Conservation (phyloP, 1,140 invertebrate genomes). For the Drosophila virilis region DNA sequence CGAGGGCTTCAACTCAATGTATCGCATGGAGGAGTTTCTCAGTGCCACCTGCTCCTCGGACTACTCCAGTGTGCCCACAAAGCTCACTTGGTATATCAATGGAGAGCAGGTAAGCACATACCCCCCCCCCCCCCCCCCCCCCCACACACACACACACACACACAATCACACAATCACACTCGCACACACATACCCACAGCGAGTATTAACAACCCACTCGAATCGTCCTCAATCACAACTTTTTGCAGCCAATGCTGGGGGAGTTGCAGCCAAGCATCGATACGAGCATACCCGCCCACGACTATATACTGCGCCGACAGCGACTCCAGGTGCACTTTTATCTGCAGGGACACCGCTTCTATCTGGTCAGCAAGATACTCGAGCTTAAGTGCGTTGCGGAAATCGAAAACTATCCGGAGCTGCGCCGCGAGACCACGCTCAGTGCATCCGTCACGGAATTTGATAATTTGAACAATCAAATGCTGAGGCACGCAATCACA, state of each 20-base stretch:
- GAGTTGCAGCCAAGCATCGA: slow-evolving; percentile 76
- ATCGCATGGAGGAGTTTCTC: slow-evolving; percentile 86
- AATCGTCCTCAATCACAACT: not conserved
- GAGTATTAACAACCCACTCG: not conserved
- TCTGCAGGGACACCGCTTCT: slow-evolving; percentile 78
- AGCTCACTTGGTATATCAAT: slow-evolving; percentile 88
- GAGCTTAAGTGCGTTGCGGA: slow-evolving; percentile 82
- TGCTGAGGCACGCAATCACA: slow-evolving; percentile 72
- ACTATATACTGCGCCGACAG: slow-evolving; percentile 74
- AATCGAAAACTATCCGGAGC: slow-evolving; percentile 81
- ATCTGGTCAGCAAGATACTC: slow-evolving; percentile 63
- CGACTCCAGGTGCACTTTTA: slow-evolving; percentile 79
- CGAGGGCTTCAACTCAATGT: slow-evolving; percentile 85
- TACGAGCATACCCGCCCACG: slow-evolving; percentile 76
- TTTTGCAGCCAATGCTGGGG: slow-evolving; percentile 67
- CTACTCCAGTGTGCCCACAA: slow-evolving; percentile 86
- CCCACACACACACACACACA: too few relatives aligned
- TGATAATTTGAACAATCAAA: slow-evolving; percentile 83
- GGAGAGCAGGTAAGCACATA: slow-evolving; percentile 85
- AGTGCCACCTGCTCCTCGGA: slow-evolving; percentile 87
- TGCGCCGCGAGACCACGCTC: slow-evolving; percentile 68
- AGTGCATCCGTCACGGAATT: slow-evolving; percentile 69
- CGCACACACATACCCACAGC: too few relatives aligned
- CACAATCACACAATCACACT: too few relatives aligned
- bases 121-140: too few relatives aligned